Evolutionary conservation across 2,888 invertebrate genomes (phyloP).

Genomic region (Watsonalla cultraria): DNA sequence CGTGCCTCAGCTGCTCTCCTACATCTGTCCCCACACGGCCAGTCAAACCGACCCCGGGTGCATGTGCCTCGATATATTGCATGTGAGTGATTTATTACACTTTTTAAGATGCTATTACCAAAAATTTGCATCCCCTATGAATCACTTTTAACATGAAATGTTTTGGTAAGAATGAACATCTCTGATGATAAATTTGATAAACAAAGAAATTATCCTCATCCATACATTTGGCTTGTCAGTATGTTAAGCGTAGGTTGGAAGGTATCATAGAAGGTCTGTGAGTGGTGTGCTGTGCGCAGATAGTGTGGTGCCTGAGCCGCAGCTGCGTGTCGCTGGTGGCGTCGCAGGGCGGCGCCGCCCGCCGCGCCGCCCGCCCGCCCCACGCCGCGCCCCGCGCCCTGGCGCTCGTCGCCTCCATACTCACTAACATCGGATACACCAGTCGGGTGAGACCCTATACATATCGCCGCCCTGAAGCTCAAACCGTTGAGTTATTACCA

Average conservation of each 20-base stretch:
- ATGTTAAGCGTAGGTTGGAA: no score
- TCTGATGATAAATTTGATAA: no score
- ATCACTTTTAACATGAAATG: no score
- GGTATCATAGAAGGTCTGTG: no score
- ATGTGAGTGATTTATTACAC: conserved; percentile 30
- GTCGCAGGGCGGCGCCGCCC: conserved; percentile 84
- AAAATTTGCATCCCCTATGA: no score
- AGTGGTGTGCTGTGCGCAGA: conserved; percentile 42
- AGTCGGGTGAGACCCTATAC: conserved; percentile 73
- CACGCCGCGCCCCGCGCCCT: conserved; percentile 82
- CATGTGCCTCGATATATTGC: conserved; percentile 68
- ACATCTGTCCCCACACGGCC: conserved; percentile 75
- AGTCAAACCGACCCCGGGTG: conserved; percentile 60
- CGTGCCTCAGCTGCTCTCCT: conserved; percentile 89
- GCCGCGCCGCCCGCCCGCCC: conserved; percentile 77
- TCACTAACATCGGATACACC: conserved; percentile 84
- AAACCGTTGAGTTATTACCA: neutral
- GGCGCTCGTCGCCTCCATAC: conserved; percentile 83
- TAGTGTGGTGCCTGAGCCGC: conserved; percentile 86
- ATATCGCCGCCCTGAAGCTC: neutral
- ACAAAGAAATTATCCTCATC: no score
- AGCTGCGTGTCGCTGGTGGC: conserved; percentile 83
- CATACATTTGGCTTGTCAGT: no score
- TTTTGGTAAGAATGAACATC: no score
- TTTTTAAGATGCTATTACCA: neutral